Percentiles rank a stretch among this genome's conserved stretches.
These are phyloP conservation scores for Myxocyprinus asiaticus DNA, from an alignment of 2,113 vertebrate species.

Conservation along the genomic window DNA sequence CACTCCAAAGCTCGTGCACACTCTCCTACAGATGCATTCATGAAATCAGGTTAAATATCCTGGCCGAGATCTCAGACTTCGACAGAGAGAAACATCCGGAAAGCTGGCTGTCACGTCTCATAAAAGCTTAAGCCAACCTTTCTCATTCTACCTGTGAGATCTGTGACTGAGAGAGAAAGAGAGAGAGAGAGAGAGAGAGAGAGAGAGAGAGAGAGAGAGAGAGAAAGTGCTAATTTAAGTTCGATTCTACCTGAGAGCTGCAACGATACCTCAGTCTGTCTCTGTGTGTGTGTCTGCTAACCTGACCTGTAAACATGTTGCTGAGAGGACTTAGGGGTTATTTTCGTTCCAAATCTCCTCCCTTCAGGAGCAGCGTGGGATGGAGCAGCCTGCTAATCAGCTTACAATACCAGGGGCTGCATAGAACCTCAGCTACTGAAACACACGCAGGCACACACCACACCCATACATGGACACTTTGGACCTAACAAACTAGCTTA, in stretches of 20 bases:
- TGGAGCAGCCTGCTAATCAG: conserved; percentile 35
- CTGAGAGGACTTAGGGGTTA: conserved; percentile 38
- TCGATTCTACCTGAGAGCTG: conserved; percentile 19
- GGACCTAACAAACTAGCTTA: background rate
- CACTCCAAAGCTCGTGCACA: background rate
- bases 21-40: background rate
- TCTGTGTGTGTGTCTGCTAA: background rate
- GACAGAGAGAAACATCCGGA: conserved; percentile 4
- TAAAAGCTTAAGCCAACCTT: background rate
- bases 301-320: conserved; percentile 38
- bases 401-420: conserved; percentile 32
- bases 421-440: conserved; percentile 7
- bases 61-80: background rate
- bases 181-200: conserved; percentile 17
- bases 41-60: conserved; percentile 20
- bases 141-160: conserved; percentile 11
- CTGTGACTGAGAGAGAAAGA: conserved; percentile 11
- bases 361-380: conserved; percentile 25
- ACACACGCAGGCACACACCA: conserved; percentile 8
- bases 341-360: conserved; percentile 44
- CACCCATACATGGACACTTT: conserved; percentile 8
- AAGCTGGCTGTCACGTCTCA: background rate
- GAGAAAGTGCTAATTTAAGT: conserved; percentile 54
- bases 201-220: background rate
- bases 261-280: conserved; percentile 37